Evolutionary conservation across 2,888 invertebrate genomes (phyloP), one percentile per base, ranked within the genome.

Genomic region (Zootermopsis nevadensis): DNA sequence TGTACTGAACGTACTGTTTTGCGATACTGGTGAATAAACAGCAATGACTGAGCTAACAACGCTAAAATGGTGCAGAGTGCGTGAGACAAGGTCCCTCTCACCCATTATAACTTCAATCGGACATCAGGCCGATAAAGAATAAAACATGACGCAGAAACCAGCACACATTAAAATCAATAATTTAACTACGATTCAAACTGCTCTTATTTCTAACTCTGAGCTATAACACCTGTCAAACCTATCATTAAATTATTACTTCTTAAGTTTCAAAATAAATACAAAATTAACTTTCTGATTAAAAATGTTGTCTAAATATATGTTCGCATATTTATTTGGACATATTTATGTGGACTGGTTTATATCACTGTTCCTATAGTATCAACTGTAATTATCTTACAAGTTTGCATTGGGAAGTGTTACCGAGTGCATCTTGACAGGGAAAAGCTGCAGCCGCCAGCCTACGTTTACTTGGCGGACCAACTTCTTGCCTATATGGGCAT

Each of bases 231-330:
- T 38, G n/a, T 74, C 22, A 74, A 72, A 35, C 69, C 69, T 69
- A 69, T n/a, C 27, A 69, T 69, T 69, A 31, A 69, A 33, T 19
- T 69, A 74, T 69, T 66, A 33, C 74, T 33, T 8, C 8, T 33
- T 74, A 74, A 74, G 10, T n/a, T 74, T 15, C 74, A 74, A 74
- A 74, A 74, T 74, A 66, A 79, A 79, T 79, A 79, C n/a, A 35
- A 53, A 69, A 74, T 35, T 0, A 38, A 74, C 4, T 74, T 74
- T 38, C 74, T 33, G 74, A 74, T 42, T 74, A 74, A 74, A 74
- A 38, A 38, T n/a, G 22, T 7, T n/a, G n/a, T 74, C n/a, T 69
- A 31, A 4, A 2, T 69, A 69, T 33, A 33, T 69, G 19, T 69
- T 31, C 15, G 15, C 30, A 66, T 30, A 27, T n/a, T n/a, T n/a